phyloP scores from a whole-genome alignment of 2,113 vertebrate species.

The Manacus vitellinus region DNA sequence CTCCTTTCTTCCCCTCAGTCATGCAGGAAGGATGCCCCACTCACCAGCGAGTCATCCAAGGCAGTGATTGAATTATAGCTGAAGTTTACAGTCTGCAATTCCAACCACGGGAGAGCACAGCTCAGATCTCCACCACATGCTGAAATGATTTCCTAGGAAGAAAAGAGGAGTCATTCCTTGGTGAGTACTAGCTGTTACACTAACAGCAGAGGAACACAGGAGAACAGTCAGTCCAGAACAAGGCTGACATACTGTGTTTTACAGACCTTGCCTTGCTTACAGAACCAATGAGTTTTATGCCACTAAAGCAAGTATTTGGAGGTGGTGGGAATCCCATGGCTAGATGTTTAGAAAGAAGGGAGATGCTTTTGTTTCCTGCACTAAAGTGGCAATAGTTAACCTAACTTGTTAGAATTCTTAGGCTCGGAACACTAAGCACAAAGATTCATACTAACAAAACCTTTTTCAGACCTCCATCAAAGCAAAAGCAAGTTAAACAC shows the following conservation, averaged over 20 bases:
- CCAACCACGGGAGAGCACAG: constrained; percentile 93
- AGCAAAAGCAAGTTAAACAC: not conserved
- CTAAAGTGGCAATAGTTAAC: not conserved
- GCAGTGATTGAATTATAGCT: constrained; percentile 88
- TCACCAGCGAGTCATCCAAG: constrained; percentile 92
- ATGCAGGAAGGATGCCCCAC: constrained; percentile 31
- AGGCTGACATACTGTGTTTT: not conserved
- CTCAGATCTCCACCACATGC: constrained; percentile 93
- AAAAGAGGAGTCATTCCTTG: not conserved
- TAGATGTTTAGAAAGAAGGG: not conserved
- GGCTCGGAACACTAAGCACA: not conserved
- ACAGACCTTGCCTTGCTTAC: not conserved
- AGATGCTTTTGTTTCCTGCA: not conserved
- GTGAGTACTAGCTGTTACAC: not conserved
- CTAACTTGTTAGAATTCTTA: not conserved
- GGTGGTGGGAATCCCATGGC: not conserved
- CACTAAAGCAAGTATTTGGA: not conserved
- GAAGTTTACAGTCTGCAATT: constrained; percentile 91
- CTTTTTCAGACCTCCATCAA: not conserved
- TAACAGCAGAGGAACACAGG: not conserved
- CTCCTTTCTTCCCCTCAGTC: not conserved
- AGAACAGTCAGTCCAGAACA: not conserved
- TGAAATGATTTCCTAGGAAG: constrained; percentile 88
- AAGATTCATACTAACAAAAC: not conserved
- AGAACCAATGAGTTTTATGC: not conserved